A percentile compares a stretch with the other conserved stretches of the same genome.
Evolutionary conservation across 1,140 invertebrate species (phyloP).

Genomic region (Bradysia coprophila): DNA sequence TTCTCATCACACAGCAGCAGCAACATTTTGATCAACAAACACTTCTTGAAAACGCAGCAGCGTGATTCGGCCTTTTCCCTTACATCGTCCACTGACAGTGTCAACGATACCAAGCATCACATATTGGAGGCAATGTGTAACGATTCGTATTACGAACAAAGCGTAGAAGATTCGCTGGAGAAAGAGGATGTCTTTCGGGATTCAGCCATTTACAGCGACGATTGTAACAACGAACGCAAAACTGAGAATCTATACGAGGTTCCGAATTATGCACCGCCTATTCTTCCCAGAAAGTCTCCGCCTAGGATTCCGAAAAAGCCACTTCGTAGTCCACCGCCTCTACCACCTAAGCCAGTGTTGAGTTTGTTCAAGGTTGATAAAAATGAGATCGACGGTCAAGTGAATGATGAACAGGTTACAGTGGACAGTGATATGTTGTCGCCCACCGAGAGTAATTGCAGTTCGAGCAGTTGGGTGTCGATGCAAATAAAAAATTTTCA

Average conservation of each 20-base stretch:
- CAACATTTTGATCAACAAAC: constrained; percentile 28
- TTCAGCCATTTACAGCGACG: constrained; percentile 68
- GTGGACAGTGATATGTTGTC: constrained; percentile 10
- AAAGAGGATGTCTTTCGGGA: constrained; percentile 56
- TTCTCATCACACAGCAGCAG: constrained; percentile 26
- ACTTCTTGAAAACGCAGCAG: constrained; percentile 22
- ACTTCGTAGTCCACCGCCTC: constrained; percentile 7
- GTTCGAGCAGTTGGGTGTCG: constrained; percentile 15
- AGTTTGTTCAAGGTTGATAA: too few relatives aligned
- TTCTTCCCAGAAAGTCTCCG: neutral
- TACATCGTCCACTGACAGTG: constrained; percentile 39
- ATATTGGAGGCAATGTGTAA: constrained; percentile 6
- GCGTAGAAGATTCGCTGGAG: constrained; percentile 19
- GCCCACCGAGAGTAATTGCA: constrained; percentile 13
- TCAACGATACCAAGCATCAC: constrained; percentile 17
- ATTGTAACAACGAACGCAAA: constrained; percentile 27
- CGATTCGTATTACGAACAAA: constrained; percentile 19
- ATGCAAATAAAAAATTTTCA: constrained; percentile 22
- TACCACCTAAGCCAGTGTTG: constrained; percentile 6
- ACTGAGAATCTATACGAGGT: constrained; percentile 9
- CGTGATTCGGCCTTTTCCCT: constrained; percentile 35
- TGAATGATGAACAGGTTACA: neutral
- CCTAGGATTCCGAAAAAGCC: constrained; percentile 5
- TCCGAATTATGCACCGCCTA: constrained; percentile 3
- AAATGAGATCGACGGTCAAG: too few relatives aligned